Percentiles rank a stretch among this genome's conserved stretches.
Conservation (phyloP, 2,888 invertebrate genomes). For the Strigamia transsilvanica region DNA sequence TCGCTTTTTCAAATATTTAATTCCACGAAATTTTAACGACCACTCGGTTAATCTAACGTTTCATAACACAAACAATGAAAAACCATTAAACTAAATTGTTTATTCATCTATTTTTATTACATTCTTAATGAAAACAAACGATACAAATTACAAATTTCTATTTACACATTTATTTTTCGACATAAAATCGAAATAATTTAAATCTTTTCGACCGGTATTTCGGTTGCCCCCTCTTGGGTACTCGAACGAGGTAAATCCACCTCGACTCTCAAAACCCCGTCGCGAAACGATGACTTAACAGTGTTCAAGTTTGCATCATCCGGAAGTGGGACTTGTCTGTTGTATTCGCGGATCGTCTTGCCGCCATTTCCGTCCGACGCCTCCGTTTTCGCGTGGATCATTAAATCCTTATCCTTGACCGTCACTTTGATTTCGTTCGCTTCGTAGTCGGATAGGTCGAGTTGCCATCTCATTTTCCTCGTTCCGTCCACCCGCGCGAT, state of each 20-base stretch:
- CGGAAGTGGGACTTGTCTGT: conserved; percentile 56
- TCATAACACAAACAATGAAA: too few relatives aligned
- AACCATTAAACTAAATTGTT: too few relatives aligned
- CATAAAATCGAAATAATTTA: background rate
- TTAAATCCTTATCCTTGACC: conserved; percentile 56
- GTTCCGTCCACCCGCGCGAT: conserved; percentile 53
- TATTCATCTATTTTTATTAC: too few relatives aligned
- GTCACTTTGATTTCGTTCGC: conserved; percentile 57
- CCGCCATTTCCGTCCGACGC: conserved; percentile 55
- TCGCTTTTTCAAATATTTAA: too few relatives aligned
- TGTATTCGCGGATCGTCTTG: conserved; percentile 53
- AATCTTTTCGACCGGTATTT: conserved; percentile 39
- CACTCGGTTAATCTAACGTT: too few relatives aligned
- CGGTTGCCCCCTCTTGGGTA: background rate
- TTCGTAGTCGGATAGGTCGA: conserved; percentile 57
- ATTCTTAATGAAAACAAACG: too few relatives aligned
- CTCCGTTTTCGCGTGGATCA: conserved; percentile 55
- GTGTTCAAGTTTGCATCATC: conserved; percentile 56
- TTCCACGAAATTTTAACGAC: too few relatives aligned
- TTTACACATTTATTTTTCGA: background rate
- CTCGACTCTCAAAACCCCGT: conserved; percentile 53
- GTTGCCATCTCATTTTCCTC: conserved; percentile 53
- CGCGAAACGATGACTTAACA: conserved; percentile 55
- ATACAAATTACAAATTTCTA: too few relatives aligned
- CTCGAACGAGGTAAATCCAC: background rate